Percentiles rank a stretch among this genome's conserved stretches.
Conservation (phyloP, 2,888 invertebrate species). For the Euplexia lucipara region DNA sequence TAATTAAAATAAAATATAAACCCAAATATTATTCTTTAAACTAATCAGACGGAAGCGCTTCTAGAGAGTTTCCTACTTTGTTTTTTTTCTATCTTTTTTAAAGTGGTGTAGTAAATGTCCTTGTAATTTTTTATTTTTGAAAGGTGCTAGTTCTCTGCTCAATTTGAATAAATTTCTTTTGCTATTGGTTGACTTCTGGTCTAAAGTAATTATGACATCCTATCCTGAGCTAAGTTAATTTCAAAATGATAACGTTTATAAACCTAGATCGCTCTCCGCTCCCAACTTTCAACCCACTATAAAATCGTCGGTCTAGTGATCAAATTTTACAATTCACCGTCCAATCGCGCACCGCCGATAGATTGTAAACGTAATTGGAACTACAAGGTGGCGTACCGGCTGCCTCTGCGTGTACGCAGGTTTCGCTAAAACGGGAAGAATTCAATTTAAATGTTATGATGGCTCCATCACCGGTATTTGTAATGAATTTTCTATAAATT, state of each 20-base stretch:
- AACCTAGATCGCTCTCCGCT: constrained; percentile 43
- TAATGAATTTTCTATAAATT: not conserved
- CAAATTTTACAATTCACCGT: constrained; percentile 72
- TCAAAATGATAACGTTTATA: not conserved
- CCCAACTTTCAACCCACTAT: constrained; percentile 13
- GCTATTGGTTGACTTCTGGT: no score
- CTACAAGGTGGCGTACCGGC: constrained; percentile 58
- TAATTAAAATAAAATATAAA: no score
- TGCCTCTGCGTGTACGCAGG: constrained; percentile 49
- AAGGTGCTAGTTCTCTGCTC: no score
- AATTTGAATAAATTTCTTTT: no score
- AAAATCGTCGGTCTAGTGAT: constrained; percentile 62
- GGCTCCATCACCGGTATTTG: not conserved
- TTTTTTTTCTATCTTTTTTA: no score
- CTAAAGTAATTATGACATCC: no score
- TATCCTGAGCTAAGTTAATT: not conserved
- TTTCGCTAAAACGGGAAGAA: constrained; percentile 6
- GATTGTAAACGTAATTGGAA: constrained; percentile 78
- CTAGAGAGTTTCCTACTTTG: no score
- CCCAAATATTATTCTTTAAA: no score
- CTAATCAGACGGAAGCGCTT: no score
- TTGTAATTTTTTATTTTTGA: no score
- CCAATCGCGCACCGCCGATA: constrained; percentile 71
- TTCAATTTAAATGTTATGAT: constrained; percentile 13
- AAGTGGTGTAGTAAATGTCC: no score